These are phyloP conservation scores for Hemicordylus capensis DNA, from an alignment of 2,113 vertebrate species.

Conservation along the genomic window DNA sequence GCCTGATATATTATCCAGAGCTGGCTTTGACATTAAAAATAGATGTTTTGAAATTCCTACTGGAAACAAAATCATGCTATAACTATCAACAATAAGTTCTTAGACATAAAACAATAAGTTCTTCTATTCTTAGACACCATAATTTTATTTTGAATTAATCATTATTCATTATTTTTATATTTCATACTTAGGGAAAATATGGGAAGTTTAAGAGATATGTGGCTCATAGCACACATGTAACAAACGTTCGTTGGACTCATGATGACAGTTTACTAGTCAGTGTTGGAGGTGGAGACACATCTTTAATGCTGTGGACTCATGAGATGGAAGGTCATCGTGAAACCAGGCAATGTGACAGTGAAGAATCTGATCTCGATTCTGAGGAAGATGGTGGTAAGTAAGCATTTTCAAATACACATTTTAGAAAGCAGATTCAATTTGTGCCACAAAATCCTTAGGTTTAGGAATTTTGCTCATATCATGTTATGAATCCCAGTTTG, in stretches of 20 bases:
- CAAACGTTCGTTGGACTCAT: constrained; percentile 93
- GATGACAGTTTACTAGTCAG: constrained; percentile 93
- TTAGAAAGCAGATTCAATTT: background rate
- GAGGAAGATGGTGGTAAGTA: constrained; percentile 94
- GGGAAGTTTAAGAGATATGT: constrained; percentile 96
- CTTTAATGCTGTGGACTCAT: constrained; percentile 95
- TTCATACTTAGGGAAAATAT: constrained; percentile 86
- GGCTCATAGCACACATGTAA: constrained; percentile 95
- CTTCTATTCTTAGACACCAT: too few relatives aligned
- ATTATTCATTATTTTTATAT: constrained; percentile 25
- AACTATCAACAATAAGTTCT: too few relatives aligned
- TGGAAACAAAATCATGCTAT: too few relatives aligned
- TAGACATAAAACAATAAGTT: too few relatives aligned
- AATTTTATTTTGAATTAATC: background rate
- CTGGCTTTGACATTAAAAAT: background rate
- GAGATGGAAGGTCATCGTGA: constrained; percentile 88
- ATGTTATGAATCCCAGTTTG: background rate
- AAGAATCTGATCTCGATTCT: constrained; percentile 95
- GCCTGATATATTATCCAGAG: background rate
- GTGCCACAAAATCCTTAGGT: background rate
- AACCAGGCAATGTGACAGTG: constrained; percentile 89
- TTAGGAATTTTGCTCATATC: constrained; percentile 5
- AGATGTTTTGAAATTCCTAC: background rate
- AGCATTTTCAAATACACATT: background rate
- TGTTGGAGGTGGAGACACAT: constrained; percentile 91